Evolutionary conservation across 2,888 invertebrate species (phyloP).

Genomic region (Apotomis capreana): DNA sequence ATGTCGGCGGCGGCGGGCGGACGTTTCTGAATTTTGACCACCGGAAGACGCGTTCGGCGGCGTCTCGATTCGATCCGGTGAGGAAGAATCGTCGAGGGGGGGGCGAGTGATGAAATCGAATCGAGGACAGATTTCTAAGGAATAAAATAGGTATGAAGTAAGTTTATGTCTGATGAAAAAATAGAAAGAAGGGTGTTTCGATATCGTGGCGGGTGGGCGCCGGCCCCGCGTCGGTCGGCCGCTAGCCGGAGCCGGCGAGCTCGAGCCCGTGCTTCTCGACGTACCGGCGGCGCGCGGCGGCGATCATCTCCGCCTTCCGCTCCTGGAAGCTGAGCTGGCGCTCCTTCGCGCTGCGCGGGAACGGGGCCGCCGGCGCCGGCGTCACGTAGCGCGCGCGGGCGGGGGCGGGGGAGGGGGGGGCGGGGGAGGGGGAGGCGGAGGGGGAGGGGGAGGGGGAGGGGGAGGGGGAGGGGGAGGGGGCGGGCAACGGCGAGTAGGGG

Average conservation of each 20-base stretch:
- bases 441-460: conserved; percentile 83
- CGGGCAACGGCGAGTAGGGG: conserved; percentile 77
- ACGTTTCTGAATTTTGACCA: no score
- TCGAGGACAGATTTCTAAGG: no score
- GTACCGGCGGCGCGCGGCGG: conserved; percentile 89
- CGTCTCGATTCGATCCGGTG: no score
- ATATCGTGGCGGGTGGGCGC: no score
- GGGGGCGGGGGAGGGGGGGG: conserved; percentile 56
- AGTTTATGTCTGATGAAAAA: no score
- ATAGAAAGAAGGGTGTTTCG: no score
- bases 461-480: conserved; percentile 57
- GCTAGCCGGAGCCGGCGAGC: conserved; percentile 55
- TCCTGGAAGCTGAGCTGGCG: conserved; percentile 90
- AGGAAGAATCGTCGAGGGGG: no score
- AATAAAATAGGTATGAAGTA: no score
- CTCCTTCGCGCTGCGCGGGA: conserved; percentile 84
- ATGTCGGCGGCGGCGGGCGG: no score
- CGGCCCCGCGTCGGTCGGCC: no score
- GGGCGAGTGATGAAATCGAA: no score
- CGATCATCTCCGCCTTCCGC: conserved; percentile 89
- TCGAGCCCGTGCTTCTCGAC: conserved; percentile 89
- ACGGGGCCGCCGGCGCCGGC: conserved; percentile 68
- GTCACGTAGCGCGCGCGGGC: conserved; percentile 56
- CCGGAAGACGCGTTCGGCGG: no score
- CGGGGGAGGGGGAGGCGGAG: conserved; percentile 56